phyloP scores from a whole-genome alignment of 2,113 vertebrate species.

The Epinephelus fuscoguttatus region DNA sequence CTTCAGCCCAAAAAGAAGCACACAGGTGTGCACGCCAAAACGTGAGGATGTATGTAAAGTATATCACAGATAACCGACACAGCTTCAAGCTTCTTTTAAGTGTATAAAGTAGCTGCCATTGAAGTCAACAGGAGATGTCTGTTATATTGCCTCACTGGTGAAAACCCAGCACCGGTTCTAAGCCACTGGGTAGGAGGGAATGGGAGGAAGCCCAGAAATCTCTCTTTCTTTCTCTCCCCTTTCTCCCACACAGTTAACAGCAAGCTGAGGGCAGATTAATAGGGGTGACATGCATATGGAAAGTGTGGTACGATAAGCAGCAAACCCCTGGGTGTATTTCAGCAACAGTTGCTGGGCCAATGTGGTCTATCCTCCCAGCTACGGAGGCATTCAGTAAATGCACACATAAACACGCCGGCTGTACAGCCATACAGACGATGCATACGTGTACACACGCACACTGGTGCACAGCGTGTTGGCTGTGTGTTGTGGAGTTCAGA shows the following conservation, averaged over 20 bases:
- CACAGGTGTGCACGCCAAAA: slow-evolving; percentile 24
- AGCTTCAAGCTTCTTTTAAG: neutral
- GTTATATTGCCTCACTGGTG: slow-evolving; percentile 40
- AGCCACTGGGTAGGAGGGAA: slow-evolving; percentile 47
- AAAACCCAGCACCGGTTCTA: slow-evolving; percentile 44
- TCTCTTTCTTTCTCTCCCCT: slow-evolving; percentile 19
- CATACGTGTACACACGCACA: slow-evolving; percentile 9
- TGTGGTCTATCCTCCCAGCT: slow-evolving; percentile 21
- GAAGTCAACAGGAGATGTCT: slow-evolving; percentile 33
- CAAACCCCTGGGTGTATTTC: slow-evolving; percentile 36
- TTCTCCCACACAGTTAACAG: slow-evolving; percentile 57
- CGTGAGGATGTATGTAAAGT: neutral
- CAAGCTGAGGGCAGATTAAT: slow-evolving; percentile 53
- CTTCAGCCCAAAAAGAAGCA: slow-evolving; percentile 11
- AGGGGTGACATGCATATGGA: slow-evolving; percentile 56
- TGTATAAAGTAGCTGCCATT: slow-evolving; percentile 30
- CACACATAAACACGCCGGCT: slow-evolving; percentile 15
- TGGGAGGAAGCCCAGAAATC: slow-evolving; percentile 42
- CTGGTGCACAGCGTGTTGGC: slow-evolving; percentile 31
- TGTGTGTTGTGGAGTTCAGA: slow-evolving; percentile 68
- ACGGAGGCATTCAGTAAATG: slow-evolving; percentile 1
- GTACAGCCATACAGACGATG: neutral
- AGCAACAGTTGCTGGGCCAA: slow-evolving; percentile 34
- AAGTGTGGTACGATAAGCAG: slow-evolving; percentile 61
- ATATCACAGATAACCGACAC: neutral